Conservation (phyloP, 2,888 invertebrate species). For the Ommatoiulus sabulosus region DNA sequence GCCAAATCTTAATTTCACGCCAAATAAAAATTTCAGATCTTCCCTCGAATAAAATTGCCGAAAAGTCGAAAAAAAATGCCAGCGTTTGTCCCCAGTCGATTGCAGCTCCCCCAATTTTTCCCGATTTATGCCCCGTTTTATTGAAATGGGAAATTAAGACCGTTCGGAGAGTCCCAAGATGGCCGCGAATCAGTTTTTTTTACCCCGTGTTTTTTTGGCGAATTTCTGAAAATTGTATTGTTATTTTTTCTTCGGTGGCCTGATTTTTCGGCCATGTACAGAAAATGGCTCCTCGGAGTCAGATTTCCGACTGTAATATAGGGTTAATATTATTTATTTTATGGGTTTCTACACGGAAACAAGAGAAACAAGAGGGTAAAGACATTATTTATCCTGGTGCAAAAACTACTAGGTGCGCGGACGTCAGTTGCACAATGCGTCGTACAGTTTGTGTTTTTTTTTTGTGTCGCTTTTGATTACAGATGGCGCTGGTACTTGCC, state of each 20-base stretch:
- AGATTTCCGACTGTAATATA: not conserved
- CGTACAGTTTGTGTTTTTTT: too few relatives aligned
- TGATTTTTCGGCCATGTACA: not conserved
- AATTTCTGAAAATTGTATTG: not conserved
- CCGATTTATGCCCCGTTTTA: constrained; percentile 8
- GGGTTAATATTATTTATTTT: not conserved
- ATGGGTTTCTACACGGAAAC: too few relatives aligned
- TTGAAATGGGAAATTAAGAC: constrained; percentile 34
- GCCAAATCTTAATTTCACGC: constrained; percentile 10
- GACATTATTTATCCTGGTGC: too few relatives aligned
- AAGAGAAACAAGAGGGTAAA: not conserved
- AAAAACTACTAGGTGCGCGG: too few relatives aligned
- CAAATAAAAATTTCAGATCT: constrained; percentile 24
- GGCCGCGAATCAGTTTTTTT: not conserved
- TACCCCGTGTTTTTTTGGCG: too few relatives aligned
- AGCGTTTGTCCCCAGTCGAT: not conserved
- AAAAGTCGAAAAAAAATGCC: not conserved
- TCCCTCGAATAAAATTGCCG: not conserved
- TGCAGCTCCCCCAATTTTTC: not conserved
- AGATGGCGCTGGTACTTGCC: too few relatives aligned
- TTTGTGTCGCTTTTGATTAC: too few relatives aligned
- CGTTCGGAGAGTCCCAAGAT: constrained; percentile 26
- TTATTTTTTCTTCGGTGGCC: not conserved
- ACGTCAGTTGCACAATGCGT: too few relatives aligned
- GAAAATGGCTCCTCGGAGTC: not conserved